Conservation (phyloP, 2,797 vertebrate species). For the Hoplostethus atlanticus region DNA sequence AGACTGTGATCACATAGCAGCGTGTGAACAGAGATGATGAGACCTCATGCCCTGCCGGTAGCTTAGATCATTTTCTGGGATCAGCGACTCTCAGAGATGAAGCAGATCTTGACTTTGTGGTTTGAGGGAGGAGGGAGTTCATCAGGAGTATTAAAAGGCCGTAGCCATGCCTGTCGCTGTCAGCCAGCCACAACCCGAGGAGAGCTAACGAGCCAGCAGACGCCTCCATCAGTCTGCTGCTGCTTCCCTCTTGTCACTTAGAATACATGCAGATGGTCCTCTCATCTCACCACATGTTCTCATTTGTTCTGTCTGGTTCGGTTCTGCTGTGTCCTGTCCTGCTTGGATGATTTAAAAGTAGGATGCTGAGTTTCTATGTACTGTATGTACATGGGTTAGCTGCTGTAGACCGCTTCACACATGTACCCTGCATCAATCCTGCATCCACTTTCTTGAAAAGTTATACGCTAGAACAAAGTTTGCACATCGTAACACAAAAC, state of each 20-base stretch:
- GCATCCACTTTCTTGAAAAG: too few relatives aligned
- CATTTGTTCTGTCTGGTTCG: too few relatives aligned
- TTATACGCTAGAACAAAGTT: too few relatives aligned
- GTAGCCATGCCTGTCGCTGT: conserved; percentile 14
- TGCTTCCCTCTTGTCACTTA: conserved; percentile 26
- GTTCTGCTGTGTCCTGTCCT: too few relatives aligned
- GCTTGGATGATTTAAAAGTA: too few relatives aligned
- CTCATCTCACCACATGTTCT: not conserved
- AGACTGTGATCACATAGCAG: too few relatives aligned
- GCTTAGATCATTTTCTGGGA: not conserved
- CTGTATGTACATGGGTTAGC: too few relatives aligned
- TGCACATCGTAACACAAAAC: too few relatives aligned
- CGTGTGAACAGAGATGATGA: not conserved
- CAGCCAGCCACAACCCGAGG: conserved; percentile 25
- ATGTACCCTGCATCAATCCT: too few relatives aligned
- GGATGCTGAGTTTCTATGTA: too few relatives aligned
- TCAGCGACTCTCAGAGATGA: not conserved
- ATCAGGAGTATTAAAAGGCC: conserved; percentile 49
- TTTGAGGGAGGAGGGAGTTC: conserved; percentile 30
- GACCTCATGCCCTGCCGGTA: too few relatives aligned
- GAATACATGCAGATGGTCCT: conserved; percentile 19
- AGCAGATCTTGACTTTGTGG: conserved; percentile 22
- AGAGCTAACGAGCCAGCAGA: conserved; percentile 26
- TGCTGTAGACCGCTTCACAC: too few relatives aligned
- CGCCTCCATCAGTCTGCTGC: conserved; percentile 38